Evolutionary conservation across 2,797 vertebrate genomes (phyloP).

Genomic region (Rhinophrynus dorsalis): DNA sequence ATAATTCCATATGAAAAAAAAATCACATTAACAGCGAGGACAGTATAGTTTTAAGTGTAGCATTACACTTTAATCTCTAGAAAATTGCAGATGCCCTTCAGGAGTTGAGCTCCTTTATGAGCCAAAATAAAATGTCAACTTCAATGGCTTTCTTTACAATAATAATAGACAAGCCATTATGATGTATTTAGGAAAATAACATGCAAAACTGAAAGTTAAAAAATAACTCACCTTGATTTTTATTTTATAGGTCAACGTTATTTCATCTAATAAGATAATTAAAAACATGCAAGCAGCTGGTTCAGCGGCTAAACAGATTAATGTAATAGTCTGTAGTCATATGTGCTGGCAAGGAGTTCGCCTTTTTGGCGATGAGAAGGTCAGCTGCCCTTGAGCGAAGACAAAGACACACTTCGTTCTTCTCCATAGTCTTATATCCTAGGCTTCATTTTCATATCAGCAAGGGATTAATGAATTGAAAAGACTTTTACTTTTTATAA

Average conservation of each 20-base stretch:
- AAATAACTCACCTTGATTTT: conserved; percentile 78
- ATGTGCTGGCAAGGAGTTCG: conserved; percentile 78
- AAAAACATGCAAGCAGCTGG: conserved; percentile 81
- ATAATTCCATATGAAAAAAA: conserved; percentile 6
- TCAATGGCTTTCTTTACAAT: conserved; percentile 61
- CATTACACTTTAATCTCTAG: conserved; percentile 46
- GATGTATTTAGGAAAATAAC: conserved; percentile 68
- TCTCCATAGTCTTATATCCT: conserved; percentile 42
- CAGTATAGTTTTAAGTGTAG: conserved; percentile 35
- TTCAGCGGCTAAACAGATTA: conserved; percentile 79
- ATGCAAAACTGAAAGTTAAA: conserved; percentile 69
- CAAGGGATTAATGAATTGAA: neutral
- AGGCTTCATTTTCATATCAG: neutral
- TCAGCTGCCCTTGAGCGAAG: conserved; percentile 75
- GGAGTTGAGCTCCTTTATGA: conserved; percentile 54
- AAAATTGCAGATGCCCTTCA: conserved; percentile 53
- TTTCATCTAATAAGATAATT: conserved; percentile 80
- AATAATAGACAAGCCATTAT: conserved; percentile 66
- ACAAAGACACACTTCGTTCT: conserved; percentile 54
- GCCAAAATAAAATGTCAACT: conserved; percentile 60
- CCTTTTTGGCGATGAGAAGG: conserved; percentile 74
- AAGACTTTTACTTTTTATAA: neutral
- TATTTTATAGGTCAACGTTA: conserved; percentile 80
- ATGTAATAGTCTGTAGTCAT: conserved; percentile 79
- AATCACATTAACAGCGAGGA: conserved; percentile 6